These are phyloP conservation scores for Vollenhovia emeryi DNA, from an alignment of 1,140 invertebrate genomes.

Conservation along the genomic window DNA sequence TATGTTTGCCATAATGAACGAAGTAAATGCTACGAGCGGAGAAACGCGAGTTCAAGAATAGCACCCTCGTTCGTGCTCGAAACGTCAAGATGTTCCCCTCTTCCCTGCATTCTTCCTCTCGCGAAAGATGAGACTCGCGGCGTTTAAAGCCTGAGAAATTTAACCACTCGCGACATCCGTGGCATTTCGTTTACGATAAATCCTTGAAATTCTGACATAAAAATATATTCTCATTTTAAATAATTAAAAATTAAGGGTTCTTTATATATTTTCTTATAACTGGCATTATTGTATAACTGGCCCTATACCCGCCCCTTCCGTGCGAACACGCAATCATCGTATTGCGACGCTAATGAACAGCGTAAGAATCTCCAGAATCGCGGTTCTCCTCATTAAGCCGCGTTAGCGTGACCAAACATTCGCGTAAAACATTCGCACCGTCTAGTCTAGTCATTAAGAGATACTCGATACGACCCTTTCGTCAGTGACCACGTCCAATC, in stretches of 20 bases:
- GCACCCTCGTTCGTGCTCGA: conserved; percentile 30
- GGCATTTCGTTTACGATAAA: neutral
- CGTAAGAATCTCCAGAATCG: neutral
- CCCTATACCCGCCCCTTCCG: neutral
- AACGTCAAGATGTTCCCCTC: neutral
- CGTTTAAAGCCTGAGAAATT: neutral
- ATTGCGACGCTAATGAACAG: neutral
- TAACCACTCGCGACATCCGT: neutral
- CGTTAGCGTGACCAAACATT: conserved; percentile 34
- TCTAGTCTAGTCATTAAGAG: conserved; percentile 42
- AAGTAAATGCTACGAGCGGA: conserved; percentile 54
- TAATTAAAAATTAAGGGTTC: neutral
- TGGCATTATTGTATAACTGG: too few relatives aligned
- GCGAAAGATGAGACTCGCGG: neutral
- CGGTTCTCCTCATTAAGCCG: neutral
- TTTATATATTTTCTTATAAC: neutral
- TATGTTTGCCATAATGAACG: conserved; percentile 61
- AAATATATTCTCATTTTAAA: neutral
- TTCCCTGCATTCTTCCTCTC: neutral
- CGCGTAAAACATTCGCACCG: conserved; percentile 9
- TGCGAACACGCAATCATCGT: neutral
- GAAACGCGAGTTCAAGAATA: conserved; percentile 50
- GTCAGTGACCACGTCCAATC: conserved; percentile 24
- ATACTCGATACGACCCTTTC: conserved; percentile 40
- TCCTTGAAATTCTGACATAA: neutral